Evolutionary conservation across 2,797 vertebrate species (phyloP).

Genomic region (Channa striata): DNA sequence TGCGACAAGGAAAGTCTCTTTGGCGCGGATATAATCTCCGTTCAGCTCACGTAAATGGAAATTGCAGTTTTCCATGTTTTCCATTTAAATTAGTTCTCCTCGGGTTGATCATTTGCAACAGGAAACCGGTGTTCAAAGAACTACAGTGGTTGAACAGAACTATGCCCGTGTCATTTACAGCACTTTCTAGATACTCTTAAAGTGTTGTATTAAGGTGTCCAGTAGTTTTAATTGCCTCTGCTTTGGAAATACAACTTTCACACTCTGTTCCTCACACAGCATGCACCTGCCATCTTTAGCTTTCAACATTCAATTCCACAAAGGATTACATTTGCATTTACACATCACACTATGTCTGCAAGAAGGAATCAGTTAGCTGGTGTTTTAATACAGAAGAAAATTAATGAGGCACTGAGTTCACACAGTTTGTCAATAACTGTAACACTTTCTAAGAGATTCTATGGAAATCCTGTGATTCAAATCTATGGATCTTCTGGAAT

Average conservation of each 20-base stretch:
- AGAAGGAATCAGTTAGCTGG: neutral
- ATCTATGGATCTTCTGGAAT: conserved; percentile 39
- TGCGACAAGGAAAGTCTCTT: conserved; percentile 30
- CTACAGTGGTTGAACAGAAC: conserved; percentile 26
- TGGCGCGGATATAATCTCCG: conserved; percentile 39
- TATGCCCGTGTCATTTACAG: neutral
- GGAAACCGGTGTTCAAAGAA: conserved; percentile 46
- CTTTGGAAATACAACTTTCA: conserved; percentile 30
- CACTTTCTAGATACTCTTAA: conserved; percentile 35
- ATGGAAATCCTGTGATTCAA: conserved; percentile 25
- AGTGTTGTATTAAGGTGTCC: conserved; percentile 19
- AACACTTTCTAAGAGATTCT: conserved; percentile 41
- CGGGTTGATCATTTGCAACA: conserved; percentile 44
- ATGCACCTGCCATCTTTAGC: neutral
- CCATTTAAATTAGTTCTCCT: conserved; percentile 45
- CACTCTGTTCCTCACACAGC: conserved; percentile 19
- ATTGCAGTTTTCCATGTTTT: conserved; percentile 53
- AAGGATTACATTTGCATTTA: conserved; percentile 32
- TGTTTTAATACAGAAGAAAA: conserved; percentile 40
- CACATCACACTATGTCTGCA: conserved; percentile 10
- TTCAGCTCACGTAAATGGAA: conserved; percentile 53
- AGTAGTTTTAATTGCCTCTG: conserved; percentile 22
- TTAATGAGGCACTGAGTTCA: conserved; percentile 46
- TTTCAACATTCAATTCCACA: conserved; percentile 20
- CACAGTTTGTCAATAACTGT: conserved; percentile 39